Evolutionary conservation across 2,113 vertebrate genomes (phyloP).

Genomic region (Ivindomyrus marchei): DNA sequence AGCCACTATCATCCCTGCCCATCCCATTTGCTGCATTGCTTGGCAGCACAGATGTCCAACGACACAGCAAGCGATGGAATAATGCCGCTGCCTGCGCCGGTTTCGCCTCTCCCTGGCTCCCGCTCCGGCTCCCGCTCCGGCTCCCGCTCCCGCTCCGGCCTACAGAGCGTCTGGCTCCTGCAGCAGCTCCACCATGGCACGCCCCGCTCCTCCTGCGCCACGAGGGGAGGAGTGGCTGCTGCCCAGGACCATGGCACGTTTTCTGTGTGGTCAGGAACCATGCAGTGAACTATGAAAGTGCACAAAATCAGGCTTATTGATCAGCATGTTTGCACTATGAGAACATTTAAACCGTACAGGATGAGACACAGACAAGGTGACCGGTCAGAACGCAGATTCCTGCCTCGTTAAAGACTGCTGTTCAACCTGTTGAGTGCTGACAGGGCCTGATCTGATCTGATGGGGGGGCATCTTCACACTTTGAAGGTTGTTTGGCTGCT

Average conservation of each 20-base stretch:
- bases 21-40: not conserved
- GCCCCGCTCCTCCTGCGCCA: not conserved
- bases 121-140: not conserved
- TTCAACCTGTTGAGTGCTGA: not conserved
- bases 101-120: not conserved
- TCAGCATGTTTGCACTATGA: not conserved
- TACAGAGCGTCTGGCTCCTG: not conserved
- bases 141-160: not conserved
- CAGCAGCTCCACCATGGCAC: constrained; percentile 1
- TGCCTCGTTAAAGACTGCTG: not conserved
- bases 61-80: not conserved
- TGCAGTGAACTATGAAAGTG: not conserved
- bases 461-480: not conserved
- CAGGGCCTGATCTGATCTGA: not conserved
- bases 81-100: not conserved
- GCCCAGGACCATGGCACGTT: not conserved
- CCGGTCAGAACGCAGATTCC: not conserved
- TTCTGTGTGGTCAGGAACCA: not conserved
- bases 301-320: not conserved
- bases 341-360: not conserved
- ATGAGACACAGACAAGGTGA: not conserved
- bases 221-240: not conserved
- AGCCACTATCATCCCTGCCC: not conserved
- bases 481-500: not conserved
- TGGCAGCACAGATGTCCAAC: not conserved